Evolutionary conservation across 2,797 vertebrate species (phyloP).

Genomic region (Spinibarbus caldwelli): DNA sequence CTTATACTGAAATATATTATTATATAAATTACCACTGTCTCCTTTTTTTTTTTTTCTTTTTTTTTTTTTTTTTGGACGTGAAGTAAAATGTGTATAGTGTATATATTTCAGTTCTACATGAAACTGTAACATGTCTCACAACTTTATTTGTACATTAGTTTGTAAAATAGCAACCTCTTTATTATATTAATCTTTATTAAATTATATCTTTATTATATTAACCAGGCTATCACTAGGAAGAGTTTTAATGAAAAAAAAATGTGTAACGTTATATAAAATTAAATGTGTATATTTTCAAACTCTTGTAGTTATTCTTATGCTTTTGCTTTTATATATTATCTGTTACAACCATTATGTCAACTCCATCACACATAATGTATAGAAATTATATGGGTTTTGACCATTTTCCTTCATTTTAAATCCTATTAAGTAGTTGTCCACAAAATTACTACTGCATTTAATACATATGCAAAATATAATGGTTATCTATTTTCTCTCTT

Average conservation of each 20-base stretch:
- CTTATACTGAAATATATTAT: background rate
- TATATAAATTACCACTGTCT: too few relatives aligned
- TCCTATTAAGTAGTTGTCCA: background rate
- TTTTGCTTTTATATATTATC: background rate
- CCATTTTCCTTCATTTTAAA: background rate
- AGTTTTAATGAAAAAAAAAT: background rate
- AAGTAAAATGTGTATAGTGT: background rate
- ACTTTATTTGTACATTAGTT: background rate
- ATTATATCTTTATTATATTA: too few relatives aligned
- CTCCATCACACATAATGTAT: background rate
- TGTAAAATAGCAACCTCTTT: background rate
- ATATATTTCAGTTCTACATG: background rate
- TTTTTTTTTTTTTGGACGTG: too few relatives aligned
- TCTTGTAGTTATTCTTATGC: too few relatives aligned
- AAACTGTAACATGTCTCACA: background rate
- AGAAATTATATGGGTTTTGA: background rate
- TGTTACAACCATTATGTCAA: background rate
- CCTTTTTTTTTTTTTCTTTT: too few relatives aligned
- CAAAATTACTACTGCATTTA: background rate
- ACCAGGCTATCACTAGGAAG: background rate
- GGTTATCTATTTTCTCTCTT: conserved; percentile 1
- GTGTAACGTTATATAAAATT: too few relatives aligned
- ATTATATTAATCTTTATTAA: too few relatives aligned
- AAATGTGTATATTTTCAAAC: too few relatives aligned
- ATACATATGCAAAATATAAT: background rate